Conservation (phyloP, 2,797 vertebrate genomes). For the Gambusia yucatana region DNA sequence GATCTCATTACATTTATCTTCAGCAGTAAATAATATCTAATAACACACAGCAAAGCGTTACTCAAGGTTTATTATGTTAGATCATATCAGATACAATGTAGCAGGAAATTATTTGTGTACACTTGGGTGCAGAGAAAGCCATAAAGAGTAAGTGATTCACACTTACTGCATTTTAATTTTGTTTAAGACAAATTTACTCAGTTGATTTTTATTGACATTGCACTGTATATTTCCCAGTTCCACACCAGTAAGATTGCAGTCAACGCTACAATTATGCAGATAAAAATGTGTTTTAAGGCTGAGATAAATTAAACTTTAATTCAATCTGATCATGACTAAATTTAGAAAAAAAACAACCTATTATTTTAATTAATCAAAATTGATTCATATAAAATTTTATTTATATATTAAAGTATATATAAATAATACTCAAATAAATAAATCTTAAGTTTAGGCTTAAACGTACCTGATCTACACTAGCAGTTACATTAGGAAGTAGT, state of each 20-base stretch:
- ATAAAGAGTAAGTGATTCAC: not conserved
- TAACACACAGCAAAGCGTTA: not conserved
- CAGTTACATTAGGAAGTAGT: not conserved
- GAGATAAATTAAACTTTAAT: not conserved
- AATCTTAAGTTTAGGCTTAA: not conserved
- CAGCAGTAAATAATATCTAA: not conserved
- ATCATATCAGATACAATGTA: not conserved
- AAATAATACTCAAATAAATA: not conserved
- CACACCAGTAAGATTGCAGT: not conserved
- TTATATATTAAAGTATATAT: too few relatives aligned
- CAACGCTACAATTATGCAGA: not conserved
- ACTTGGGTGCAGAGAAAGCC: not conserved
- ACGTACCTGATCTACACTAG: not conserved
- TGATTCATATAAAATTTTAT: not conserved
- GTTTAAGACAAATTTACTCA: not conserved
- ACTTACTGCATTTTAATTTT: not conserved
- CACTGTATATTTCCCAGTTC: not conserved
- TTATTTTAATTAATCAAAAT: not conserved
- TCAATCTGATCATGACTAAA: not conserved
- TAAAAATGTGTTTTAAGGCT: not conserved
- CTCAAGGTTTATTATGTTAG: not conserved
- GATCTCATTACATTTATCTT: not conserved
- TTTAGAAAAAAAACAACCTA: not conserved
- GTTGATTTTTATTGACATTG: not conserved
- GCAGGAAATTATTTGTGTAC: constrained; percentile 2